Evolutionary conservation across 2,113 vertebrate species (phyloP).

Genomic region (Sprattus sprattus): DNA sequence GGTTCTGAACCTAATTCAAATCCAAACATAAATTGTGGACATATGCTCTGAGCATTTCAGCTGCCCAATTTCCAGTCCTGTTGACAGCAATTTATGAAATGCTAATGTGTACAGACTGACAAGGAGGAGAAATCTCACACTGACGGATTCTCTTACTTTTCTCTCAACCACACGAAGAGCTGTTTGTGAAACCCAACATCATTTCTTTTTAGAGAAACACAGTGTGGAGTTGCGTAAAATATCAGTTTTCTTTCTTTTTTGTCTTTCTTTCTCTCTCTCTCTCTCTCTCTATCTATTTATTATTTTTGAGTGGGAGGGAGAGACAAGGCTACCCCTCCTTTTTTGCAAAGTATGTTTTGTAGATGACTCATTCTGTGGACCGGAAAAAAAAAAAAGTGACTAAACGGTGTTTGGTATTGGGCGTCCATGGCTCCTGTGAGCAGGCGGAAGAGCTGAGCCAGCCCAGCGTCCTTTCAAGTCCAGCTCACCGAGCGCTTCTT

Average conservation of each 20-base stretch:
- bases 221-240: not conserved
- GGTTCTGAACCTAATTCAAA: conserved; percentile 28
- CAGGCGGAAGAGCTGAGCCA: not conserved
- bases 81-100: conserved; percentile 66
- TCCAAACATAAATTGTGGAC: conserved; percentile 38
- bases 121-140: conserved; percentile 44
- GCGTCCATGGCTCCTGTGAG: not conserved
- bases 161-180: not conserved
- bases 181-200: not conserved
- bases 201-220: not conserved
- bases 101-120: conserved; percentile 61
- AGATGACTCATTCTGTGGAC: conserved; percentile 43
- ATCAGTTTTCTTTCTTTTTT: not conserved
- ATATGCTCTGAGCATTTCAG: conserved; percentile 50
- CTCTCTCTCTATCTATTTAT: not conserved
- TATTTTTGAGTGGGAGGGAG: not conserved
- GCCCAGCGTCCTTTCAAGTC: not conserved
- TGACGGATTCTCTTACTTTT: not conserved
- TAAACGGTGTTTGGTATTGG: conserved; percentile 12
- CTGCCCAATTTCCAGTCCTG: conserved; percentile 65
- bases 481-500: not conserved
- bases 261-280: not conserved
- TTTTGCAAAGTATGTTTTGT: conserved; percentile 26
- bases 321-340: conserved; percentile 1
- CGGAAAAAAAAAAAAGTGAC: conserved; percentile 11